Base-by-base conservation (phyloP, 2,888 invertebrate species). In the Caenorhabditis sp. region DNA sequence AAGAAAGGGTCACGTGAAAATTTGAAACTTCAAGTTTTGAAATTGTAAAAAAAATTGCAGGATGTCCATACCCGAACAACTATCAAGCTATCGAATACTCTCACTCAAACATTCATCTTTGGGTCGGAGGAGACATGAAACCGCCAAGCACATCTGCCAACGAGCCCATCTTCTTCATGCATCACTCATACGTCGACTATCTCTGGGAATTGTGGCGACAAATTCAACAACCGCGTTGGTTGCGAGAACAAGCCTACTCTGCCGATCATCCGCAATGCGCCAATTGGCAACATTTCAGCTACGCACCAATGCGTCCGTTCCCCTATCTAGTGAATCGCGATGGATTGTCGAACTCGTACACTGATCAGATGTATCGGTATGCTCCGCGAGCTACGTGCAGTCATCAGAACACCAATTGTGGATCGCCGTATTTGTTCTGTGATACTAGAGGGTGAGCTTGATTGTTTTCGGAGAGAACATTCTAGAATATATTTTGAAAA, bases 131-230 rank as follows among this genome's bases (percentile, higher is more conserved):
- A 51, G 81, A 81, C 63, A 80, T 81, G 80, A 78, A 80, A 58
- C 81, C 78, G 43, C 80, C 80, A 31, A 76, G 76, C 60, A 80
- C 80, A 10, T 80, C 80, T 19, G 76, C 79, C 68, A 79, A 79
- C 59, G 79, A 79, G 71, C 86, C 86, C 24, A 78, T 87, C 69
- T 86, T 86, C 82, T 86, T 85, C 81, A 81, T 89, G 74, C 88
- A 88, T 58, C 89, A 89, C 74, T 83, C 87, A 4, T 89, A 88
- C 71, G 86, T 88, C 65, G 89, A 89, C 77, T 83, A 87, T 49
- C 75, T 89, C 21, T 89, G 88, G 88, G 88, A 89, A 66, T 81
- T 82, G 57, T 86, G 86, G 86, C 78, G 86, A 19, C 86, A 87
- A 64, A 59, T 82, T 43, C 77, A 81, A 60, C 86, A 86, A 59